These are phyloP conservation scores for Littorina saxatilis DNA, from an alignment of 1,140 invertebrate genomes.

Conservation along the genomic window DNA sequence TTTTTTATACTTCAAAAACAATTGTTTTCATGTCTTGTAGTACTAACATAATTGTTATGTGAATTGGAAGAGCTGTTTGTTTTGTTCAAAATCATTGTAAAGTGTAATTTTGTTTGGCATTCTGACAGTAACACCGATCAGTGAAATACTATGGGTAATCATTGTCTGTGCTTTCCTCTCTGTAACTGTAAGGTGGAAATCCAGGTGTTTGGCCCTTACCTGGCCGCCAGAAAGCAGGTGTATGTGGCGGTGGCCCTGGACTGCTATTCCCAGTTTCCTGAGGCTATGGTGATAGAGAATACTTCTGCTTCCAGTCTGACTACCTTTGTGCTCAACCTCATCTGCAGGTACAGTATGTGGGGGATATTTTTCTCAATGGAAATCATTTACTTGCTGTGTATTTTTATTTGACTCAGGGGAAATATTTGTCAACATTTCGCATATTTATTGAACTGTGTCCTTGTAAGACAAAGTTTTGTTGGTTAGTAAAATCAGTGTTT, in stretches of 20 bases:
- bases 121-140: no score
- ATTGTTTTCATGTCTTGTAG: neutral
- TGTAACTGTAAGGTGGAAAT: slow-evolving; percentile 58
- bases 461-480: neutral
- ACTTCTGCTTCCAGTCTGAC: slow-evolving; percentile 47
- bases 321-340: slow-evolving; percentile 52
- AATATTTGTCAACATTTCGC: neutral
- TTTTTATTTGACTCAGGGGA: neutral
- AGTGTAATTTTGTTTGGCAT: no score
- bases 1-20: neutral
- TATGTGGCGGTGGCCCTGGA: slow-evolving; percentile 58
- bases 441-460: no score
- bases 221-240: slow-evolving; percentile 33
- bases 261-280: slow-evolving; percentile 55
- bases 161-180: neutral
- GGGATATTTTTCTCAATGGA: no score
- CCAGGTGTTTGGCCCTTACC: slow-evolving; percentile 54
- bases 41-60: no score
- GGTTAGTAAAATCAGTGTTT: neutral
- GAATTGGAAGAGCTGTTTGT: no score
- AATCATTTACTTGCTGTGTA: neutral
- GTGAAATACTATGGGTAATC: neutral
- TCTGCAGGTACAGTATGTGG: slow-evolving; percentile 48
- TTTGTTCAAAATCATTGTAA: no score
- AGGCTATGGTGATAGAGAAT: slow-evolving; percentile 49